Conservation (phyloP, 1,140 invertebrate species). For the Gyrodactylus salaris region DNA sequence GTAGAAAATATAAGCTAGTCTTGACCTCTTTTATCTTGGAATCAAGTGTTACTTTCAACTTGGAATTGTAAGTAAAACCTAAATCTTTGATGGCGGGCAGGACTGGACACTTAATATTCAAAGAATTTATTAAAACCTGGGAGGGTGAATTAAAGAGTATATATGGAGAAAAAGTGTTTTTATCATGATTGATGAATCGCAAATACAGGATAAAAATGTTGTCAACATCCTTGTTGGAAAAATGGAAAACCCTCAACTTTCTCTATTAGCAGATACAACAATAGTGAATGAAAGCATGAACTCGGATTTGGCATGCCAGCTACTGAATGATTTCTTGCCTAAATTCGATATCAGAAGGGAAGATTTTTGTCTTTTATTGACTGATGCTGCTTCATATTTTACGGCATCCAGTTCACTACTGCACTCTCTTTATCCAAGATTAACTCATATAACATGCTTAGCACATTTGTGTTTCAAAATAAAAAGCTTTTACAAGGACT, state of each 20-base stretch:
- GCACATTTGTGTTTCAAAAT: neutral
- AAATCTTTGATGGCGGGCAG: no score
- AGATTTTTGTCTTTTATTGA: neutral
- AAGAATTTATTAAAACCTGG: neutral
- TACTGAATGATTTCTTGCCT: neutral
- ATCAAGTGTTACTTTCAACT: no score
- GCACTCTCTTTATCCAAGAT: neutral
- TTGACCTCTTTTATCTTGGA: no score
- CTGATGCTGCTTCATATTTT: neutral
- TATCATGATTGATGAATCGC: neutral
- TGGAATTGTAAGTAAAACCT: no score
- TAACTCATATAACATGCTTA: neutral
- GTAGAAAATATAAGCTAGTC: no score
- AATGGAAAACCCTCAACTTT: neutral
- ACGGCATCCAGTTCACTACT: neutral
- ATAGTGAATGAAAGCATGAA: neutral
- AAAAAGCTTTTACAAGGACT: neutral
- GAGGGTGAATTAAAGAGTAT: neutral
- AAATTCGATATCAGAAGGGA: neutral
- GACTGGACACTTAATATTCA: no score
- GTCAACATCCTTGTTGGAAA: neutral
- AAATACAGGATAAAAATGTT: neutral
- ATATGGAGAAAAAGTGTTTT: neutral
- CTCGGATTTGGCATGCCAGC: neutral
- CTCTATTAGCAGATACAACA: neutral